Evolutionary conservation across 2,113 vertebrate species (phyloP).

Genomic region (Phrynosoma blainvillii): DNA sequence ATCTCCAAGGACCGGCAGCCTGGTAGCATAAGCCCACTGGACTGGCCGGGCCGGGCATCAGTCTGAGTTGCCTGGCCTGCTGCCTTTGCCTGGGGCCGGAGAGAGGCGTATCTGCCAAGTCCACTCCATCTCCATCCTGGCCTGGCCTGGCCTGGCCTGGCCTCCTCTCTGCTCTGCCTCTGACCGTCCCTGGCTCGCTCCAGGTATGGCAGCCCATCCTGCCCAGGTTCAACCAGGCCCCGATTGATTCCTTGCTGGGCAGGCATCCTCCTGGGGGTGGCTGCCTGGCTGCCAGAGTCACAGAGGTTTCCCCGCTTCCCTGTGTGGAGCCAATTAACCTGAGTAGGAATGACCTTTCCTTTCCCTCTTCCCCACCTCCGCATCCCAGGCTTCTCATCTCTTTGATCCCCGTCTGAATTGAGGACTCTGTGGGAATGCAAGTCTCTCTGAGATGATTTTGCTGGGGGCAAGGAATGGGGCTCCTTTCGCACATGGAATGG

Average conservation of each 20-base stretch:
- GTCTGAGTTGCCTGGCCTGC: no score
- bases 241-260: not conserved
- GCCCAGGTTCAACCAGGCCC: no score
- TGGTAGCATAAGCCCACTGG: no score
- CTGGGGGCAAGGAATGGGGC: no score
- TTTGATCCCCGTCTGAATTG: fast-evolving
- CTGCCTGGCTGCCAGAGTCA: not conserved
- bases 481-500: not conserved
- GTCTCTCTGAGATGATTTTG: not conserved
- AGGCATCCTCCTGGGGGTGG: fast-evolving
- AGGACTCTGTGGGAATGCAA: not conserved
- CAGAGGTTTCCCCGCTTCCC: not conserved
- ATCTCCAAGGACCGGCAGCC: not conserved
- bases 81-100: no score
- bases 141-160: not conserved
- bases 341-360: not conserved
- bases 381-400: not conserved
- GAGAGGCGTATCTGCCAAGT: no score
- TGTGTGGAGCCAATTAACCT: not conserved
- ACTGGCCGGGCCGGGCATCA: no score
- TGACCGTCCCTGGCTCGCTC: not conserved
- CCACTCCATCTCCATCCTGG: not conserved
- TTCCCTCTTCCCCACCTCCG: not conserved
- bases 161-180: not conserved
- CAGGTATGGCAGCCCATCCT: not conserved